phyloP scores from a whole-genome alignment of 2,888 invertebrate genomes.

The Rhagium mordax region DNA sequence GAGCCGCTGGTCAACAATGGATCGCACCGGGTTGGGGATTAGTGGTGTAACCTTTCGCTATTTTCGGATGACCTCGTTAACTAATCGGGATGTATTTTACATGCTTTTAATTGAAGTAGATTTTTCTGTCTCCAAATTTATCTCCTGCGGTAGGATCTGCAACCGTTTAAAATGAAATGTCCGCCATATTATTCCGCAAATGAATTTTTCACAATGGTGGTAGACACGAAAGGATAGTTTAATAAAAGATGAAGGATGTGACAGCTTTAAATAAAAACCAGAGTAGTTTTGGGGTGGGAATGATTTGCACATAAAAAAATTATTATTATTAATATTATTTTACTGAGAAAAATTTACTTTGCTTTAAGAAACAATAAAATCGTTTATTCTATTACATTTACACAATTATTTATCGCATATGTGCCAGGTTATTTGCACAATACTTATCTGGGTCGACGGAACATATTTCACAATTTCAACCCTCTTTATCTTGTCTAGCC shows the following conservation, averaged over 20 bases:
- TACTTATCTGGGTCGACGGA: background rate
- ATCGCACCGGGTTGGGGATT: constrained; percentile 16
- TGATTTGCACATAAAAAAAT: too few relatives aligned
- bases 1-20: constrained; percentile 30
- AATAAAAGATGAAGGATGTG: too few relatives aligned
- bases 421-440: too few relatives aligned
- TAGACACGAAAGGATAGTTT: too few relatives aligned
- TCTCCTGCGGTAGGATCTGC: background rate
- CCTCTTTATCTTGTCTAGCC: background rate
- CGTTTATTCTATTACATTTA: too few relatives aligned
- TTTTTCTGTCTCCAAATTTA: constrained; percentile 12
- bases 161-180: background rate
- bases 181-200: constrained; percentile 5
- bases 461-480: background rate
- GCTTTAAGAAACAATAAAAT: too few relatives aligned
- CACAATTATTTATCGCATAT: too few relatives aligned
- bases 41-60: constrained; percentile 18
- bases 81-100: constrained; percentile 29
- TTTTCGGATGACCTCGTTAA: constrained; percentile 20
- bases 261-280: too few relatives aligned
- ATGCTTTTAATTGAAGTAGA: constrained; percentile 16
- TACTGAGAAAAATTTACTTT: too few relatives aligned
- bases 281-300: too few relatives aligned
- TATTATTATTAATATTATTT: too few relatives aligned
- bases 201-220: constrained; percentile 14